These are phyloP conservation scores for Eristalis pertinax DNA, from an alignment of 2,888 invertebrate species.

Conservation along the genomic window DNA sequence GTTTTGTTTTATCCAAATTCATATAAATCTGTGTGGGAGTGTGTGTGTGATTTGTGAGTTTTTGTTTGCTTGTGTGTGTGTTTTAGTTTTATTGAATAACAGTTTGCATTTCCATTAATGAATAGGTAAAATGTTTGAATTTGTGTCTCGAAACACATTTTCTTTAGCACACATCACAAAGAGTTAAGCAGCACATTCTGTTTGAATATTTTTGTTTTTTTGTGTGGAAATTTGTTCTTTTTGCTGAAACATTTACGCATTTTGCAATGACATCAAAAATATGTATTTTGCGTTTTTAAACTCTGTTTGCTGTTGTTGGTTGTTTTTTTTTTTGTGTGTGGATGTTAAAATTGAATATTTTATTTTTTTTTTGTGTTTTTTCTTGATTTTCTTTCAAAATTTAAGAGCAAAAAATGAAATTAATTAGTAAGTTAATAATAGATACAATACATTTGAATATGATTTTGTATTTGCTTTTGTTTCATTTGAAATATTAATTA, in stretches of 20 bases:
- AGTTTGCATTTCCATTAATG: constrained; percentile 53
- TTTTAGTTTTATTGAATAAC: constrained; percentile 9
- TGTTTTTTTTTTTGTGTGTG: not conserved
- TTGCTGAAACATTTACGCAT: not conserved
- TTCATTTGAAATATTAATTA: constrained; percentile 30
- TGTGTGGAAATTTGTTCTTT: constrained; percentile 17
- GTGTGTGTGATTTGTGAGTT: constrained; percentile 15
- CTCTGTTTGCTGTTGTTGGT: constrained; percentile 30
- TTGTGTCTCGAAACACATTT: constrained; percentile 2
- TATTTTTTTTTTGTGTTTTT: constrained; percentile 14
- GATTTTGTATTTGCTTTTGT: constrained; percentile 33
- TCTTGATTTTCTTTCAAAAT: constrained; percentile 11
- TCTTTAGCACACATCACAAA: constrained; percentile 45
- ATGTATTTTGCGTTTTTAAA: constrained; percentile 10
- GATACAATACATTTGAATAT: constrained; percentile 66
- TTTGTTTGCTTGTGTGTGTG: constrained; percentile 2
- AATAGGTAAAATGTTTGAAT: constrained; percentile 39
- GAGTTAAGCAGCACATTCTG: constrained; percentile 33
- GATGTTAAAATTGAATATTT: constrained; percentile 35
- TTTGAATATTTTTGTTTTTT: constrained; percentile 8
- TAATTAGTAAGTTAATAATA: constrained; percentile 49
- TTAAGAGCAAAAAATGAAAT: constrained; percentile 33
- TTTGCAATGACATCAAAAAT: constrained; percentile 41
- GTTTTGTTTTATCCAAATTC: constrained; percentile 37
- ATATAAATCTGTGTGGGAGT: constrained; percentile 19